Evolutionary conservation across 23 tunicate genomes (phyloP), one percentile per base, ranked within the genome.

Genomic region (Corella eumyota): DNA sequence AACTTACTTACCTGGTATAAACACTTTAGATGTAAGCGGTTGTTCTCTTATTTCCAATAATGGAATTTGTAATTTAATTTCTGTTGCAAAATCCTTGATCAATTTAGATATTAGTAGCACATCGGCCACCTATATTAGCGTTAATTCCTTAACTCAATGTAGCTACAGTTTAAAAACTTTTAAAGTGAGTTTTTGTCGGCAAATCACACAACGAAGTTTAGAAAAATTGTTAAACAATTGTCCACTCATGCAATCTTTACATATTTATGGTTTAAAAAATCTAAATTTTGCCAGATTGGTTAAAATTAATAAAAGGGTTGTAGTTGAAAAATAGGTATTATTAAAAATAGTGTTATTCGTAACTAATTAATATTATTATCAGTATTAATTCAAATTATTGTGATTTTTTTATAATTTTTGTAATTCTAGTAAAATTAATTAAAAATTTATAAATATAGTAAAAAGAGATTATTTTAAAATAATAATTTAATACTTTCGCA

Each of bases 121-220:
- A 44, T 59, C 64, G 13, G 70, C 64, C 6, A 61, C 90, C 4
- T 40, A 72, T 56, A 17, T 58, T 1, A 64, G 60, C 35, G 73
- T 81, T 30, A 48, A 67, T 11, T 51, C 72, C 21, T 49, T 64
- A 40, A 68, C 64, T 17, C 30, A 51, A 36, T 50, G 60, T 46
- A 26, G 17, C 45, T 28, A 57, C 32, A 54, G 51, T 2, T 19
- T 81, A 17, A 47, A 65, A 28, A 34, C 68, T 24, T 47, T 81
- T 23, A 81, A 81, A 60, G 54, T 81, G 17, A 81, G 90, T 70
- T 81, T 81, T 59, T 81, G 90, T 48, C 60, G 72, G 46, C 72
- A 81, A 32, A 66, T 81, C 29, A 72, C 90, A 6, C 62, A 58
- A 49, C 34, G 34, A 22, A 72, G 69, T 51, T 36, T 81, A 32